These are phyloP conservation scores for Lasius fuliginosus DNA, from an alignment of 2,888 invertebrate species.

Conservation along the genomic window DNA sequence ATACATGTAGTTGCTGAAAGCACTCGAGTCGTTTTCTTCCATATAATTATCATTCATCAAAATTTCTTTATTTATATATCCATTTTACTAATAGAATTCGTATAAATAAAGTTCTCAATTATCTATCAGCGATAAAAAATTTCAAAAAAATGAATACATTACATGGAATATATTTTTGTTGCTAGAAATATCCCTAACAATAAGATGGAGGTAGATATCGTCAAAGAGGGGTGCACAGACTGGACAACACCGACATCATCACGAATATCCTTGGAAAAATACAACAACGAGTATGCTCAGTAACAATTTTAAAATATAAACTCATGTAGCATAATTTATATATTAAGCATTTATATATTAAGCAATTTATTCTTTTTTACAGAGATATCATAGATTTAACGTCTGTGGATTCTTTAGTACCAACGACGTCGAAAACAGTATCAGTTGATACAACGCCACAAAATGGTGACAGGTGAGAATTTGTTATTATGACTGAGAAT, in stretches of 20 bases:
- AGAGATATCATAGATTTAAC: conserved; percentile 45
- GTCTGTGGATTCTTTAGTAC: background rate
- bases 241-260: background rate
- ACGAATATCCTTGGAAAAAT: background rate
- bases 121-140: background rate
- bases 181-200: background rate
- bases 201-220: background rate
- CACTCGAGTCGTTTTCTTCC: background rate
- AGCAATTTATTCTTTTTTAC: background rate
- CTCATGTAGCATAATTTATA: background rate
- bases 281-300: background rate
- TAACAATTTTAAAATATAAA: background rate
- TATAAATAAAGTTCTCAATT: background rate
- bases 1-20: background rate
- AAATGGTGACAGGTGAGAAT: conserved; percentile 20
- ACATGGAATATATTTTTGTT: background rate
- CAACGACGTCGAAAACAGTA: background rate
- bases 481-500: background rate
- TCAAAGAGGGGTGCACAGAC: background rate
- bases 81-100: background rate
- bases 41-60: background rate
- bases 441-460: background rate
- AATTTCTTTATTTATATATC: background rate
- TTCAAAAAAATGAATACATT: background rate
- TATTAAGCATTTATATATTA: background rate